Conservation (phyloP, 2,888 invertebrate species). For the Melanchra persicariae region DNA sequence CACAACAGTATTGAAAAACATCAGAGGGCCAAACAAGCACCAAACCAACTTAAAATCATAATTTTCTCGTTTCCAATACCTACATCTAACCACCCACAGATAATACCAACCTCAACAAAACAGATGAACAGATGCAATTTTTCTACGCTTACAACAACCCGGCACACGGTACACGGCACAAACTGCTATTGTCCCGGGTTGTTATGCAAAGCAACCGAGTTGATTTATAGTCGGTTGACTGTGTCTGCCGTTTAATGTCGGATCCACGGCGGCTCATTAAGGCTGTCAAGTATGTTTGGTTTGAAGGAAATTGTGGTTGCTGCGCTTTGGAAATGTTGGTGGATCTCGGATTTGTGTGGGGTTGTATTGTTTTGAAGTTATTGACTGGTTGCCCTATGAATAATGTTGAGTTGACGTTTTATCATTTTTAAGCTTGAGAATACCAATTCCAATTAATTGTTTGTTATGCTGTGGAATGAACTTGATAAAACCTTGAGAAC, state of each 20-base stretch:
- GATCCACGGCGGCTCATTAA: slow-evolving; percentile 54
- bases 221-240: slow-evolving; percentile 54
- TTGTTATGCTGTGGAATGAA: no score
- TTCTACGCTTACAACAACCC: slow-evolving; percentile 34
- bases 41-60: not conserved
- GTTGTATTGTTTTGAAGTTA: not conserved
- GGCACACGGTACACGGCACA: slow-evolving; percentile 31
- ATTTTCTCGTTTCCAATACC: not conserved
- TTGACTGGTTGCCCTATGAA: no score
- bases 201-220: slow-evolving; percentile 60
- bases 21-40: no score
- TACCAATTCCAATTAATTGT: no score
- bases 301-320: slow-evolving; percentile 23
- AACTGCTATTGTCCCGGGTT: slow-evolving; percentile 52
- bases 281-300: slow-evolving; percentile 38
- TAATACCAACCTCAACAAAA: slow-evolving; percentile 1
- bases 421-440: no score
- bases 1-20: no score
- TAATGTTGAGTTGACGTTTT: no score
- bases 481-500: no score
- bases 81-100: not conserved
- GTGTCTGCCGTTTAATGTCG: slow-evolving; percentile 53
- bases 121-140: slow-evolving; percentile 48
- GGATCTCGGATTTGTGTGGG: not conserved
- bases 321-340: slow-evolving; percentile 18